Conservation (phyloP, 2,888 invertebrate genomes). For the Parnassius mnemosyne region DNA sequence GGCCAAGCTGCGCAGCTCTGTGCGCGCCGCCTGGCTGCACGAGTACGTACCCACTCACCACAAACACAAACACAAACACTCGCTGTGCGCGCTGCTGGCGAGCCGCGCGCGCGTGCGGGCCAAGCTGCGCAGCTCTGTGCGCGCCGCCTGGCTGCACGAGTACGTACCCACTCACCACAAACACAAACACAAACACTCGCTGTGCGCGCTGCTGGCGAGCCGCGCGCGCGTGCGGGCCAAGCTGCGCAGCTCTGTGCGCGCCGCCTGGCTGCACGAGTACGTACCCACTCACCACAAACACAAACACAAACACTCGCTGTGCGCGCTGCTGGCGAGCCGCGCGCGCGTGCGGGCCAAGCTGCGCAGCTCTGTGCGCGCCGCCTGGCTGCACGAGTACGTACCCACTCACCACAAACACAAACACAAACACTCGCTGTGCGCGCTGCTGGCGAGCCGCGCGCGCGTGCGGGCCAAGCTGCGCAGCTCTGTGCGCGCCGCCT, state of each 20-base stretch:
- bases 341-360: slow-evolving; percentile 1
- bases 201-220: slow-evolving; percentile 6
- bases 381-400: slow-evolving; percentile 5
- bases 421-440: slow-evolving; percentile 4
- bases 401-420: no score
- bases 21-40: neutral
- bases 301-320: neutral
- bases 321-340: slow-evolving; percentile 8
- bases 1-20: slow-evolving; percentile 2
- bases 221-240: slow-evolving; percentile 4
- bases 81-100: slow-evolving; percentile 9
- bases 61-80: neutral
- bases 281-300: neutral
- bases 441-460: slow-evolving; percentile 4
- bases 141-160: neutral
- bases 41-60: slow-evolving; percentile 4
- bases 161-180: neutral
- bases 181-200: neutral
- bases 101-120: slow-evolving; percentile 3
- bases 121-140: slow-evolving; percentile 5
- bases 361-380: slow-evolving; percentile 1
- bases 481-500: slow-evolving; percentile 1
- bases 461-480: slow-evolving; percentile 1
- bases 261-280: slow-evolving; percentile 2
- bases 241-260: slow-evolving; percentile 3